Conservation (phyloP, 2,888 invertebrate species). For the Chrysolina oricalcia region DNA sequence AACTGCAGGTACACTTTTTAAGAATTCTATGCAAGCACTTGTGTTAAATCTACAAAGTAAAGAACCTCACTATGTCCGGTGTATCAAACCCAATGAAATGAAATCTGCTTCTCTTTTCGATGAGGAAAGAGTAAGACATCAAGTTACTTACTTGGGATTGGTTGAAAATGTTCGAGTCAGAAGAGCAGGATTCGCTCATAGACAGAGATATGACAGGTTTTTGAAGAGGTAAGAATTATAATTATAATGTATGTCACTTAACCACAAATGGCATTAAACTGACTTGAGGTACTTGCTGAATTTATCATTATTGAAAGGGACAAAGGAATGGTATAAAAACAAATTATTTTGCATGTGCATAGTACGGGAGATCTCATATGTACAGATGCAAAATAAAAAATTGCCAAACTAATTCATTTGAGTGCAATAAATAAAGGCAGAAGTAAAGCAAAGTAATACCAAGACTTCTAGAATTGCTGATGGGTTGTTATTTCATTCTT, state of each 20-base stretch:
- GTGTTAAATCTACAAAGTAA: slow-evolving; percentile 92
- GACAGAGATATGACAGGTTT: slow-evolving; percentile 95
- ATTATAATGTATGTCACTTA: neutral
- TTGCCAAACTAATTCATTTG: no score
- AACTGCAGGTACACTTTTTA: slow-evolving; percentile 95
- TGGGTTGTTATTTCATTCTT: no score
- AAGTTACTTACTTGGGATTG: slow-evolving; percentile 90
- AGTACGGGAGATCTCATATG: no score
- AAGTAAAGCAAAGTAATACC: no score
- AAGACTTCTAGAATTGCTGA: no score
- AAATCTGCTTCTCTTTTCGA: slow-evolving; percentile 92
- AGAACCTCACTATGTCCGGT: slow-evolving; percentile 97
- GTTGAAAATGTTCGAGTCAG: slow-evolving; percentile 97
- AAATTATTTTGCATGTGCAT: no score
- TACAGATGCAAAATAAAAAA: no score
- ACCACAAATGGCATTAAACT: no score
- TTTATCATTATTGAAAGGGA: no score
- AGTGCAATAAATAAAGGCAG: no score
- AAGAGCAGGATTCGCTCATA: slow-evolving; percentile 97
- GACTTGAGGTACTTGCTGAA: no score
- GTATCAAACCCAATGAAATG: slow-evolving; percentile 96
- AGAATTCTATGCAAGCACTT: slow-evolving; percentile 93
- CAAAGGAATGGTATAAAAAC: no score
- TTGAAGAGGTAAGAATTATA: slow-evolving; percentile 78
- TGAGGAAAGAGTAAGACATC: slow-evolving; percentile 83